phyloP scores from a whole-genome alignment of 1,140 invertebrate species.

The Homarus americanus region DNA sequence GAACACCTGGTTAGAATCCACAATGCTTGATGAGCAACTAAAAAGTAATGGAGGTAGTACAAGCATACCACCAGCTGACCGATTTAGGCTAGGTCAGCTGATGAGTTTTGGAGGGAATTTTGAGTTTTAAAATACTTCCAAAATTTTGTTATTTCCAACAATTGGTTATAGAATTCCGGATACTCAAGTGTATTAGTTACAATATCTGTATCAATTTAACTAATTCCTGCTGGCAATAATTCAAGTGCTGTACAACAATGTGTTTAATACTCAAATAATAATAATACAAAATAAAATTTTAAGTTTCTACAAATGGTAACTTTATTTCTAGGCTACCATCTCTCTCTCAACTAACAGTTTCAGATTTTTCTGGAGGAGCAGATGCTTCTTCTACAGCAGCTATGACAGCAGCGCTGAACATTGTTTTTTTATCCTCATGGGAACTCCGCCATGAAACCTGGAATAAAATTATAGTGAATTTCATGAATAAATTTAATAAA shows the following conservation, averaged over 20 bases:
- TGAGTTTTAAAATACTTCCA: no score
- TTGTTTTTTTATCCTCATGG: conserved; percentile 63
- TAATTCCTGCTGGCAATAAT: background rate
- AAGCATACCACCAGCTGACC: no score
- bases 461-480: background rate
- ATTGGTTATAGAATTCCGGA: no score
- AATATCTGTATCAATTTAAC: background rate
- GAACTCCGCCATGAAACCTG: conserved; percentile 70
- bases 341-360: conserved; percentile 1
- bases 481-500: background rate
- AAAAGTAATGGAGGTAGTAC: no score
- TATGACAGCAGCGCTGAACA: conserved; percentile 67
- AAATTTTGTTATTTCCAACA: no score
- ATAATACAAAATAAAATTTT: background rate
- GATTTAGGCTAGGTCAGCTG: no score
- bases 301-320: background rate
- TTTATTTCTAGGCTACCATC: background rate
- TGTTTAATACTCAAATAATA: background rate
- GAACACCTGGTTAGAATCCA: no score
- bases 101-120: no score
- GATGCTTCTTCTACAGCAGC: conserved; percentile 47
- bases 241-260: background rate
- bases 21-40: no score
- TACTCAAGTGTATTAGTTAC: background rate
- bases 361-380: conserved; percentile 16